Evolutionary conservation across 2,113 vertebrate species (phyloP).

Genomic region (Macaca fascicularis): DNA sequence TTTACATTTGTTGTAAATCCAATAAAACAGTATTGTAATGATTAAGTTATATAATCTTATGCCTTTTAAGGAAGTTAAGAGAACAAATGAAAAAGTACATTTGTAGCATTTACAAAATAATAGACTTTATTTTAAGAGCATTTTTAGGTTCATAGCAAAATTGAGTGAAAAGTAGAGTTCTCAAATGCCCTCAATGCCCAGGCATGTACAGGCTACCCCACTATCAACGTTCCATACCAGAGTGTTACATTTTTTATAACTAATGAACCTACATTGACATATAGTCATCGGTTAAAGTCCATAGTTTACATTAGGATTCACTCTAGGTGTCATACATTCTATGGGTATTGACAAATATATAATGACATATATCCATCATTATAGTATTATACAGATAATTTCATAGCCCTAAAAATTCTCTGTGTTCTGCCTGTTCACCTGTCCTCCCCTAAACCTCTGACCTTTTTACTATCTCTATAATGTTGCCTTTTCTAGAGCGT

Average conservation of each 20-base stretch:
- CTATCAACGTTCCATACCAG: neutral
- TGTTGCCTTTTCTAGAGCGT: neutral
- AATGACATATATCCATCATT: neutral
- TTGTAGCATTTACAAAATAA: neutral
- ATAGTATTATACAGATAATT: neutral
- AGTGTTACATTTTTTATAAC: neutral
- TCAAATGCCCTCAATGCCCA: neutral
- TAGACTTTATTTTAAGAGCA: neutral
- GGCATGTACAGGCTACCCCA: neutral
- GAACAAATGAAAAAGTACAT: neutral
- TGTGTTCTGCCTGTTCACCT: neutral
- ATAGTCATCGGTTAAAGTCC: neutral
- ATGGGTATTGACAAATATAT: neutral
- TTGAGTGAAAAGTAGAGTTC: neutral
- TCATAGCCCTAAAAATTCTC: neutral
- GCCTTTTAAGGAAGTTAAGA: neutral
- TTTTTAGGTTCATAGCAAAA: neutral
- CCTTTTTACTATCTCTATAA: neutral
- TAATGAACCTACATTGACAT: neutral
- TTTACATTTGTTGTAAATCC: neutral
- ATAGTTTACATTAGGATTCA: neutral
- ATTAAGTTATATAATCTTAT: neutral
- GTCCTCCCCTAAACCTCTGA: neutral
- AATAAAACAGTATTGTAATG: neutral
- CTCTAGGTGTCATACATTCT: neutral